Conservation (phyloP, 2,888 invertebrate species). For the Lepidocyrtinus sp. region DNA sequence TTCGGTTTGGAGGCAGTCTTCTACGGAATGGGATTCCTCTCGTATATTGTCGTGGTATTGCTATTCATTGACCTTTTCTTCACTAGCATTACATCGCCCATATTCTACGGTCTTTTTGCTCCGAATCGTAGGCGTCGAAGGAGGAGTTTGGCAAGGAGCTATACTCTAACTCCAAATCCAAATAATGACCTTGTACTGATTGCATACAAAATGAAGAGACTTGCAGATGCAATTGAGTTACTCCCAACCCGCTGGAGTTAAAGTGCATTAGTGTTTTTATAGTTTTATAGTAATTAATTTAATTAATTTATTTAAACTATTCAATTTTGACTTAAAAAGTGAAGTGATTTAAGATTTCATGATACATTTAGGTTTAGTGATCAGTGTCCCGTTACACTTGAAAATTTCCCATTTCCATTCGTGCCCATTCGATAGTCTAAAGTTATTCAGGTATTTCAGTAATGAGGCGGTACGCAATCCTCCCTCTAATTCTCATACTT, state of each 20-base stretch:
- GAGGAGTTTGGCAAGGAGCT: too few species aligned
- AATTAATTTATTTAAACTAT: too few species aligned
- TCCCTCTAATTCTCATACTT: neutral
- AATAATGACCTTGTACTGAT: neutral
- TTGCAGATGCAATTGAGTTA: conserved; percentile 37
- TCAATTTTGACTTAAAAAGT: too few species aligned
- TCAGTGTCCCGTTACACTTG: too few species aligned
- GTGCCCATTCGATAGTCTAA: too few species aligned
- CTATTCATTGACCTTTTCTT: conserved; percentile 69
- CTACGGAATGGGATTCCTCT: conserved; percentile 69
- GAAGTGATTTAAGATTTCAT: too few species aligned
- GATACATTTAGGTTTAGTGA: too few species aligned
- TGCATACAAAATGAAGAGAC: conserved; percentile 15
- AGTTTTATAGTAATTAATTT: too few species aligned
- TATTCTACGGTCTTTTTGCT: conserved; percentile 69
- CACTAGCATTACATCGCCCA: conserved; percentile 69
- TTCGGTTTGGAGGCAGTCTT: conserved; percentile 69
- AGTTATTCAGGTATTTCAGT: neutral
- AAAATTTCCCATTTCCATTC: too few species aligned
- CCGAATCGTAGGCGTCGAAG: conserved; percentile 64
- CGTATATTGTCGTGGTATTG: conserved; percentile 63
- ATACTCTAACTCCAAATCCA: too few species aligned
- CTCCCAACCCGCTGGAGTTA: neutral
- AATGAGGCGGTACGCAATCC: conserved; percentile 25
- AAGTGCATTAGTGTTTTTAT: too few species aligned